Evolutionary conservation across 1,140 invertebrate genomes (phyloP), one percentile per base, ranked within the genome.

Genomic region (Ruditapes philippinarum): DNA sequence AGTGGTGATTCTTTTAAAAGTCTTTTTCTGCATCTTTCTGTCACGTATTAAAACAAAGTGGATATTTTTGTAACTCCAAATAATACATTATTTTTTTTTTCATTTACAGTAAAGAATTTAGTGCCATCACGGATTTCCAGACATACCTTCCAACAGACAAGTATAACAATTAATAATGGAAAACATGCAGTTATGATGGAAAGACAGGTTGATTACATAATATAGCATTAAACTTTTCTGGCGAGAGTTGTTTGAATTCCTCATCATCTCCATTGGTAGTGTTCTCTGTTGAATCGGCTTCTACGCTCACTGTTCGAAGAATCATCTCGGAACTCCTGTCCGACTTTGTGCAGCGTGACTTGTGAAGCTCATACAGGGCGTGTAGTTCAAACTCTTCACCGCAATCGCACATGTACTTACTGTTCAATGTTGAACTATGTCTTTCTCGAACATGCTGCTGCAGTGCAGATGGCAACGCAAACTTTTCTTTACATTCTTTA

Each of bases 401-500:
- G 45, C 84, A 87, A 22, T 60, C 74, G 22, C 84, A 87, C 40
- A 87, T 31, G 36, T 78, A 87, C 12, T 78, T 78, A 19, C 42
- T 62, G 12, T 42, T 49, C 11, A 65, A 12, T 11, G 40, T 22
- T n/a, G 62, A 25, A 45, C 62, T 45, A 36, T 87, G 74, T 7
- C 42, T 45, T 36, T 79, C 84, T 25, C 12, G 5, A 14, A 87
- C 40, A n/a, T 78, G 84, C 25, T 87, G 49, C 54, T 87, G 51
- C 2, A 87, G 45, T 9, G 73, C 28, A 1, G 31, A 40, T 3
- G 73, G 36, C 51, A 78, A 31, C 19, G 54, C 54, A 42, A 79
- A 87, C 51, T 78, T 78, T 54, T 87, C 73, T 31, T 87, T 87
- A 49, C 84, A 87, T 17, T 62, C 51, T 87, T 78, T 60, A 87